Conservation (phyloP, 35 echinoderm and acorn worm genomes). For the Ophioderma brevispina region DNA sequence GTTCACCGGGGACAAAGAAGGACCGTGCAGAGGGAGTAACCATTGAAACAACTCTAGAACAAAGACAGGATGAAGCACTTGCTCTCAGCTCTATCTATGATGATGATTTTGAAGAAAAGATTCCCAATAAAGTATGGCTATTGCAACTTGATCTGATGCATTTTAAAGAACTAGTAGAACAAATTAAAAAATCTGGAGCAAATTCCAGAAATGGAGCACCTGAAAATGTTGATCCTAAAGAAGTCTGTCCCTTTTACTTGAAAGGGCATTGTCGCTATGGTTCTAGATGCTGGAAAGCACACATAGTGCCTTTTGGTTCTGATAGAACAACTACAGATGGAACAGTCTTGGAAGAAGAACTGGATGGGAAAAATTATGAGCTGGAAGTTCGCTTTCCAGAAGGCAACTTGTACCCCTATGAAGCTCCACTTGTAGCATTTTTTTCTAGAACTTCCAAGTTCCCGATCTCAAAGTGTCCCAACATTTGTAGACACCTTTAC, state of each 20-base stretch:
- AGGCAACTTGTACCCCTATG: constrained; percentile 44
- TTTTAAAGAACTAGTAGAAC: neutral
- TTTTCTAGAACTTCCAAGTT: constrained; percentile 43
- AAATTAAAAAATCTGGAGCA: too few relatives aligned
- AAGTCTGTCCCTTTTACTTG: constrained; percentile 54
- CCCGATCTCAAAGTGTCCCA: constrained; percentile 46
- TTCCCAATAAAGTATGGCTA: constrained; percentile 18
- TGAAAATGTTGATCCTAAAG: neutral
- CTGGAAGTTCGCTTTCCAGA: constrained; percentile 63
- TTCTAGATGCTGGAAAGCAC: constrained; percentile 28
- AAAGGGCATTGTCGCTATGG: constrained; percentile 61
- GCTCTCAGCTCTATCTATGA: constrained; percentile 70
- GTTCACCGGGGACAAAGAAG: neutral
- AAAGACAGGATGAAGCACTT: constrained; percentile 69
- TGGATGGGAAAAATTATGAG: constrained; percentile 42
- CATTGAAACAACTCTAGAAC: constrained; percentile 29
- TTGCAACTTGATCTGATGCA: constrained; percentile 58
- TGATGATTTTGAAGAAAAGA: too few relatives aligned
- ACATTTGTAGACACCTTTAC: constrained; percentile 49
- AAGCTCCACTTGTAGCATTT: constrained; percentile 64
- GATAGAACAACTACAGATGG: neutral
- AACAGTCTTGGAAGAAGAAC: neutral
- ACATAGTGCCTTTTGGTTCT: neutral
- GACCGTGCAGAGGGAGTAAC: neutral
- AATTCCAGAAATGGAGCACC: neutral